Conservation (phyloP, 2,797 vertebrate genomes). For the Hydrophis major region DNA sequence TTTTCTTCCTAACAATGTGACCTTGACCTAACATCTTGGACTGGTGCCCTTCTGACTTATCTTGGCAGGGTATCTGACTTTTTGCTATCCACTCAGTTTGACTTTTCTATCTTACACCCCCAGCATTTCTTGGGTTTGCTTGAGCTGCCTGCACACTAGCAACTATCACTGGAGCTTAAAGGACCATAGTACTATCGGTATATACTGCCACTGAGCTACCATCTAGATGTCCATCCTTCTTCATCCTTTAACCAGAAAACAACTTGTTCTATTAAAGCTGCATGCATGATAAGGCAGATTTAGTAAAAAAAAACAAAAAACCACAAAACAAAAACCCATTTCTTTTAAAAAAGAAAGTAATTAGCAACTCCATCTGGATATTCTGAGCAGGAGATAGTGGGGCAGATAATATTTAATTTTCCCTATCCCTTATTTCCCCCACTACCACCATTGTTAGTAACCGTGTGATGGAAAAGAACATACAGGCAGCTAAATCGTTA, state of each 20-base stretch:
- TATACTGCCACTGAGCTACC: not conserved
- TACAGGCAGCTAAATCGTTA: not conserved
- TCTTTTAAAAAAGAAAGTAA: not conserved
- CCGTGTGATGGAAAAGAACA: not conserved
- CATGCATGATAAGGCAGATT: accelerated
- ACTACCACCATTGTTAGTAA: not conserved
- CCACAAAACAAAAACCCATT: not conserved
- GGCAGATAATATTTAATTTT: not conserved
- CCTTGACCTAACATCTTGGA: not conserved
- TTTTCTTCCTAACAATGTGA: not conserved
- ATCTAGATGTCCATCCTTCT: not conserved
- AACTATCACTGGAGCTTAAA: constrained; percentile 12
- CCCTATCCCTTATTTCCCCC: not conserved
- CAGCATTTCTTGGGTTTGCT: not conserved
- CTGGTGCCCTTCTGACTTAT: not conserved
- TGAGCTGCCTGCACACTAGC: not conserved
- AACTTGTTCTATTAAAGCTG: not conserved
- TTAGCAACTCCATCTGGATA: not conserved
- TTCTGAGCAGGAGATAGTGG: not conserved
- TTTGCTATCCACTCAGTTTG: not conserved
- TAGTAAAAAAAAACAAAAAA: not conserved
- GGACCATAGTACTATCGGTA: not conserved
- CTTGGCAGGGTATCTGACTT: not conserved
- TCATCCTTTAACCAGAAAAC: not conserved
- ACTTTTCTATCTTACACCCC: not conserved